Conservation (phyloP, 2,888 invertebrate species). For the Drosophila greeni region DNA sequence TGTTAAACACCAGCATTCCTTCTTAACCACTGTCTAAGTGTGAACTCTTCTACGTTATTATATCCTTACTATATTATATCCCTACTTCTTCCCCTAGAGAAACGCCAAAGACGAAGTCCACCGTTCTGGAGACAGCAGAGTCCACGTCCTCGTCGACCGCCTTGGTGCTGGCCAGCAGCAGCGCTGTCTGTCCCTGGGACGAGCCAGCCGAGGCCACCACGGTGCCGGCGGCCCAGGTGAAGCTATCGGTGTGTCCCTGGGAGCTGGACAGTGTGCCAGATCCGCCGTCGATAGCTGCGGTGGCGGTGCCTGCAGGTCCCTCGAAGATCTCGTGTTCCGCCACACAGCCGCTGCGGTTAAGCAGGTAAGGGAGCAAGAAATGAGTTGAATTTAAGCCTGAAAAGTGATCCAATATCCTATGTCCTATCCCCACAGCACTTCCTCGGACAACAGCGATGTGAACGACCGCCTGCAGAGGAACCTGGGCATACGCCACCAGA, state of each 20-base stretch:
- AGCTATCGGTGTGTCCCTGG: conserved; percentile 76
- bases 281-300: conserved; percentile 15
- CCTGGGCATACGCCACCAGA: conserved; percentile 84
- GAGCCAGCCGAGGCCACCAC: conserved; percentile 46
- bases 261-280: conserved; percentile 65
- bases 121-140: conserved; percentile 74
- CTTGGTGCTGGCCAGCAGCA: conserved; percentile 25
- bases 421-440: conserved; percentile 57
- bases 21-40: conserved; percentile 30
- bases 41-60: neutral
- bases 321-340: conserved; percentile 39
- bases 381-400: neutral
- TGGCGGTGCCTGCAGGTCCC: conserved; percentile 1
- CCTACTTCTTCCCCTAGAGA: conserved; percentile 64
- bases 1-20: conserved; percentile 25
- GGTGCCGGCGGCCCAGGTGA: conserved; percentile 49
- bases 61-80: too few species aligned
- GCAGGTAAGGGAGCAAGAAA: conserved; percentile 55
- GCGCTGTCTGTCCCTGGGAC: conserved; percentile 78
- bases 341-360: conserved; percentile 53
- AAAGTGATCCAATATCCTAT: neutral
- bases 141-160: conserved; percentile 47
- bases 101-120: conserved; percentile 65
- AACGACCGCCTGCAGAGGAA: conserved; percentile 83
- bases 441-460: conserved; percentile 85